Evolutionary conservation across 2,797 vertebrate genomes (phyloP), one percentile per base, ranked within the genome.

Genomic region (Philypnodon macrostomus): DNA sequence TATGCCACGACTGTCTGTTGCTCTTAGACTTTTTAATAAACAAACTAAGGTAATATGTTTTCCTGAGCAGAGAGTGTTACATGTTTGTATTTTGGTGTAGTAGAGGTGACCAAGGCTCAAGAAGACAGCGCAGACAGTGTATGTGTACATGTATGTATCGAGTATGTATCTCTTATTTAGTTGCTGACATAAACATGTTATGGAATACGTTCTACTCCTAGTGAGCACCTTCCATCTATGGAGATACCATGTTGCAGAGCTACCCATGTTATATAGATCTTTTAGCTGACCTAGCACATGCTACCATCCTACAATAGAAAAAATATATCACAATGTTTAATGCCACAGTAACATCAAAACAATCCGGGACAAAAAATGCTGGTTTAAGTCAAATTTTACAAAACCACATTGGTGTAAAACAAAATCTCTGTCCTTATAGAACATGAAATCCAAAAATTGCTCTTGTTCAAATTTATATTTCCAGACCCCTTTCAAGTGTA

Each of bases 401-500:
- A 34, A 17, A 53, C 12, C 40, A 40, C 14, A 18, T 36, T 16
- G 5, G 24, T 51, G 19, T 17, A 29, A 53, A 65, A 46, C 47
- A 34, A 39, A 42, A 54, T 55, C 50, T 36, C n/a, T 35, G 32
- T 36, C 45, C 44, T 21, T 27, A 46, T 51, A 10, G 34, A 42
- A 55, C 16, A 21, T 1, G 54, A 36, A 46, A 63, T 61, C 44
- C 16, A 35, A 64, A 72, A 57, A 33, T 8, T 5, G 9, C 51
- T 67, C 32, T 41, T 2, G 16, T 42, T 48, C 39, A 49, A 73
- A 81, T 83, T 71, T 54, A 73, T 82, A 82, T 80, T 85, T 67
- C 70, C 12, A 65, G 51, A 65, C 71, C n/a, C 74, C 37, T 80
- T 89, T 88, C 26, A 76, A 81, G 74, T 53, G 38, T 53, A 89